Conservation (phyloP, 2,113 vertebrate genomes). For the Ia io region DNA sequence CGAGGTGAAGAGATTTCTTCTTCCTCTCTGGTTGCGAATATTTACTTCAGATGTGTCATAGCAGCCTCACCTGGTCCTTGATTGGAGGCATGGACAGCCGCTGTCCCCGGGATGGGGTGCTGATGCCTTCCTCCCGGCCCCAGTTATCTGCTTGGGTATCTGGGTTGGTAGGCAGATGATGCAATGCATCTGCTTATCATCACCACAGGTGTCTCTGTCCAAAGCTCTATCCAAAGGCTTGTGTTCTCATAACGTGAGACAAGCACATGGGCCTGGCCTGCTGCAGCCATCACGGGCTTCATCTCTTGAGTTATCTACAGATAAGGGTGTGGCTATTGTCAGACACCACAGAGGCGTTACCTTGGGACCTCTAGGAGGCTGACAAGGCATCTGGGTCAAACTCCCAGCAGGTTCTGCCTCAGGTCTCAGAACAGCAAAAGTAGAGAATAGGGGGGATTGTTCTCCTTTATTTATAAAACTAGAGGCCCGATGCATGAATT, state of each 20-base stretch:
- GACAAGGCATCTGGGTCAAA: background rate
- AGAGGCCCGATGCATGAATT: too few relatives aligned
- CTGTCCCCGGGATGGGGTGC: background rate
- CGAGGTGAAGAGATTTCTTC: slow-evolving; percentile 50
- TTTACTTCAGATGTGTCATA: slow-evolving; percentile 62
- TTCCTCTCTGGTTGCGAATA: slow-evolving; percentile 36
- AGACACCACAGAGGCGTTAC: background rate
- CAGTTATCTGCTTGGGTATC: slow-evolving; percentile 32
- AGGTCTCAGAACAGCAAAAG: background rate
- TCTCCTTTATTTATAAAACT: background rate
- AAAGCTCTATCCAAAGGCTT: background rate
- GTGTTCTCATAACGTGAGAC: slow-evolving; percentile 20
- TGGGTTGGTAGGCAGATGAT: background rate
- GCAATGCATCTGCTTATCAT: background rate
- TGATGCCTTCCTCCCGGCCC: background rate
- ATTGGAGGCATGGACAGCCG: background rate
- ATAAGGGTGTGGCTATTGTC: slow-evolving; percentile 24
- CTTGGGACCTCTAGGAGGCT: background rate
- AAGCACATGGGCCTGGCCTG: background rate
- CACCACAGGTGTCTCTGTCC: background rate
- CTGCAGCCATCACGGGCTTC: background rate
- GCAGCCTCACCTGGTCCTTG: background rate
- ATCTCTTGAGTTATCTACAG: background rate
- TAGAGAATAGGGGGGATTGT: background rate
- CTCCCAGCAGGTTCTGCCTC: background rate